phyloP scores from a whole-genome alignment of 2,113 vertebrate genomes.

The Opisthocomus hoazin region DNA sequence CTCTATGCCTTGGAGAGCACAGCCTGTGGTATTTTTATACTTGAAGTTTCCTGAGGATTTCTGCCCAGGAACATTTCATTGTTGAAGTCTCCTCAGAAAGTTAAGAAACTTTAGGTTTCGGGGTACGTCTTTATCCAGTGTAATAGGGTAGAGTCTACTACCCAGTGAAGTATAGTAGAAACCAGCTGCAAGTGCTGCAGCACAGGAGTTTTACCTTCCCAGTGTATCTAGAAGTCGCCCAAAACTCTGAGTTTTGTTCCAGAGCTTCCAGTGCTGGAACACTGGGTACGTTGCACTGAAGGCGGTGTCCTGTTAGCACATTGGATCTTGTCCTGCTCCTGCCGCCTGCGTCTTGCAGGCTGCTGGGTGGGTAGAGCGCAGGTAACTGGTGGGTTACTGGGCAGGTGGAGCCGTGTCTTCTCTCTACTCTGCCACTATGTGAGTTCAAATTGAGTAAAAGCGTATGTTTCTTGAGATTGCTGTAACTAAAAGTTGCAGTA shows the following conservation, averaged over 20 bases:
- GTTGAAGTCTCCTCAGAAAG: neutral
- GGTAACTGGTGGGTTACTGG: neutral
- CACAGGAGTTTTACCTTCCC: neutral
- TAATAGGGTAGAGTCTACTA: neutral
- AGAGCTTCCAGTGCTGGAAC: neutral
- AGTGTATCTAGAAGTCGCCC: neutral
- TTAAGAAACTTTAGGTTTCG: neutral
- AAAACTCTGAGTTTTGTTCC: no score
- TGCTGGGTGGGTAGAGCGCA: neutral
- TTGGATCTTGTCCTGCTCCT: neutral
- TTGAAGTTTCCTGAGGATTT: neutral
- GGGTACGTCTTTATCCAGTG: neutral
- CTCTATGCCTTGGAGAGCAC: neutral
- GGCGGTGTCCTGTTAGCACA: fast-evolving
- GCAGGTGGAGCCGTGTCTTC: neutral
- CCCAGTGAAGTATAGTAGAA: neutral
- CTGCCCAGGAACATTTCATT: neutral
- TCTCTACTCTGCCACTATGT: no score
- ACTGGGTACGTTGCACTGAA: neutral
- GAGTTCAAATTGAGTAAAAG: neutral
- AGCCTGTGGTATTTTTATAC: neutral
- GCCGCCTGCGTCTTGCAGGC: fast-evolving
- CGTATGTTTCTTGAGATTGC: neutral
- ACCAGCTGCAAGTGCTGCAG: neutral
- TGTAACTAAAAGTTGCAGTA: neutral